A percentile compares a stretch with the other conserved stretches of the same genome.
phyloP scores from a whole-genome alignment of 2,888 invertebrate genomes.

The Plagodis dolabraria region DNA sequence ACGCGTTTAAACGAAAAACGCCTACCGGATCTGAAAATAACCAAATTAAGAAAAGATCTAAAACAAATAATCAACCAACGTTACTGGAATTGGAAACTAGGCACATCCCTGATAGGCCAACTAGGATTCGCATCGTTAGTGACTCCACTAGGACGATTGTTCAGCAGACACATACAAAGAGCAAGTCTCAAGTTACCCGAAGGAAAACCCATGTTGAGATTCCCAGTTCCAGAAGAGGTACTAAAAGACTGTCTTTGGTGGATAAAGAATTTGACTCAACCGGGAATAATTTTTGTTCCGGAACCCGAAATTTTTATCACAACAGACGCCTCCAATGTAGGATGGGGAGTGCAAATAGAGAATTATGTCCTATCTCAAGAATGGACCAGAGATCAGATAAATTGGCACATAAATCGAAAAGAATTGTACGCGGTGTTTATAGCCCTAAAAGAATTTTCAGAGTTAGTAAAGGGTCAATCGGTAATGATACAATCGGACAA shows the following conservation, averaged over 20 bases:
- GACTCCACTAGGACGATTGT: slow-evolving; percentile 27
- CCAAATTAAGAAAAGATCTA: slow-evolving; percentile 5
- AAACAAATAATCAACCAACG: not conserved
- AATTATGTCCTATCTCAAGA: not conserved
- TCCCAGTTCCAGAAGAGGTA: slow-evolving; percentile 3
- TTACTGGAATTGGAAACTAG: slow-evolving; percentile 26
- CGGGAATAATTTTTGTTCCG: slow-evolving; percentile 17
- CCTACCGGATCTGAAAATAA: slow-evolving; percentile 22
- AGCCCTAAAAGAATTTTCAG: no score
- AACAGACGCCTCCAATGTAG: not conserved
- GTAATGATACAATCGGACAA: not conserved
- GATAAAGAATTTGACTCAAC: slow-evolving; percentile 3
- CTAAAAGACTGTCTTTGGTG: slow-evolving; percentile 31
- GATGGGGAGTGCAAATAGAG: not conserved
- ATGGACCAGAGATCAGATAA: not conserved
- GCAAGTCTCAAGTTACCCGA: slow-evolving; percentile 14
- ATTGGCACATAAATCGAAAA: no score
- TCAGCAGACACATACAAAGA: slow-evolving; percentile 25
- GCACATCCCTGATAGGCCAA: slow-evolving; percentile 27
- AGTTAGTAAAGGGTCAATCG: no score
- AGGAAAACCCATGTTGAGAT: not conserved
- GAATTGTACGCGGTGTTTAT: no score
- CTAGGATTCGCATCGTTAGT: slow-evolving; percentile 32
- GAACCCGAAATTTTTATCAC: slow-evolving; percentile 5
- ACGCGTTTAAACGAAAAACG: slow-evolving; percentile 18